Base-by-base conservation (phyloP, 1,140 invertebrate genomes). In the Acromyrmex heyeri region DNA sequence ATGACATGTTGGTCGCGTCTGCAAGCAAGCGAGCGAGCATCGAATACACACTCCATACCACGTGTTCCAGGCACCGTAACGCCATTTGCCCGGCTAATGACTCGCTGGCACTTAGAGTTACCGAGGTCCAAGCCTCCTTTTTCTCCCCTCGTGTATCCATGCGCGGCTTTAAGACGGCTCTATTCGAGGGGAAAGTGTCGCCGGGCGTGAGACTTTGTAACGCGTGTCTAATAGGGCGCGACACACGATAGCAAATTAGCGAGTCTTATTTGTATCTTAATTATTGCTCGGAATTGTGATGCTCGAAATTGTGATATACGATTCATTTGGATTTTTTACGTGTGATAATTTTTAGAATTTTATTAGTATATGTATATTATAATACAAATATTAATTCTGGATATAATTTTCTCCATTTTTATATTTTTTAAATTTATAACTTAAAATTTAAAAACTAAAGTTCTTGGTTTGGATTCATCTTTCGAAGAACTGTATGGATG, bases 81-180 rank as follows among this genome's bases (percentile, higher is more conserved):
- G 93, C 90, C 94, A 93, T 95, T 95, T 94, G 93, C 93, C 90
- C 91, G 90, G 82, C 93, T 94, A 95, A 94, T 94, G 94, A 94
- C 93, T 94, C 93, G 93, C 92, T 93, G 93, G 93, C 93, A 93
- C 92, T 94, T 91, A 90, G 88, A 75, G 72, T 83, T 83, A 86
- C 82, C n/a, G 53, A 27, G 34, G 38, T n/a, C 30, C 30, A 50
- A 34, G 24, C 57, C 30, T 72, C 78, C 73, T 87, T 55, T 50
- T 12, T 44, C 27, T 64, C 72, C n/a, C 48, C 78, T 64, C 53
- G 61, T 57, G 61, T 55, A 16, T 69, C n/a, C 44, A 10, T n/a
- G 72, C 8, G 64, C 16, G 24, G 12, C 59, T 59, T 82, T 44
- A 59, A 69, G 65, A 64, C 78, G 73, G 61, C 88, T 83, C 72